phyloP scores from a whole-genome alignment of 2,113 vertebrate species.

The Cathartes aura region DNA sequence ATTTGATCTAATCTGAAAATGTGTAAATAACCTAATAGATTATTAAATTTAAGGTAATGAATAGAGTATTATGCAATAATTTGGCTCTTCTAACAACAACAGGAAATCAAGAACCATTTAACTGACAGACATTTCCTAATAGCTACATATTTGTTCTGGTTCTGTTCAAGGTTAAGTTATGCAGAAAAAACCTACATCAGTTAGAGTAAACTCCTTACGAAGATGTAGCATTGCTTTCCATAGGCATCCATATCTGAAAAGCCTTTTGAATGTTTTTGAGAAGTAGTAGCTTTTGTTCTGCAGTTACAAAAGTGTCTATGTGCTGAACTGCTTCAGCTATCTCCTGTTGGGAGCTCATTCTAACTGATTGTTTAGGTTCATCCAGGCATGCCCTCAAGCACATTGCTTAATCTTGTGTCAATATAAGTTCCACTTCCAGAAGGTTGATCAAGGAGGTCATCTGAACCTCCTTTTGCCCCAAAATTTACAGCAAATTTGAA shows the following conservation, averaged over 20 bases:
- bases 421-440: background rate
- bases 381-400: background rate
- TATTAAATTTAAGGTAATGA: background rate
- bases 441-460: background rate
- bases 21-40: background rate
- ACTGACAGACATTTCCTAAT: background rate
- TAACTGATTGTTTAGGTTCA: background rate
- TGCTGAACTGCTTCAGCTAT: background rate
- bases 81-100: background rate
- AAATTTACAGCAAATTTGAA: background rate
- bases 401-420: background rate
- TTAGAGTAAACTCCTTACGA: background rate
- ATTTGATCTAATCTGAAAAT: background rate
- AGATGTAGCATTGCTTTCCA: background rate
- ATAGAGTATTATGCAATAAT: background rate
- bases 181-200: background rate
- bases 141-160: background rate
- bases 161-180: background rate
- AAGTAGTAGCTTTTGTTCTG: background rate
- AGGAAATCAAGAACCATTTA: background rate
- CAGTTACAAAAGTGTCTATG: background rate
- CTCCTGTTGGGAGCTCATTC: background rate
- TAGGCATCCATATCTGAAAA: background rate
- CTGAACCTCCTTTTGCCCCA: background rate
- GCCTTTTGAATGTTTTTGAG: background rate